Conservation (phyloP, 2,888 invertebrate genomes). For the Oligia fasciuncula region DNA sequence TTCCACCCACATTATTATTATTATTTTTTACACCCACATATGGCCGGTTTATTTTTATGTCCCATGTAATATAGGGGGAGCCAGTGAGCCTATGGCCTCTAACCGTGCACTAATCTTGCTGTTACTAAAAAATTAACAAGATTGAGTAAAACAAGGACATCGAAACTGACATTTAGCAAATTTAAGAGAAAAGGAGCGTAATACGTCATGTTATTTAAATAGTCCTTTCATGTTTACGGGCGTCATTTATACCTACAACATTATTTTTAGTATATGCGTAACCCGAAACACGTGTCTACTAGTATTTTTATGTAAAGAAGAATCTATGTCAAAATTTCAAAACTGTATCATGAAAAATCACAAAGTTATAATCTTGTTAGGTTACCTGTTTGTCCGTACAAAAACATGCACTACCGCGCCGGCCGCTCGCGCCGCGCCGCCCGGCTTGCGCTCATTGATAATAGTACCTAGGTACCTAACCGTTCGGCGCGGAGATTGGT, state of each 20-base stretch:
- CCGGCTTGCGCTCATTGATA: no score
- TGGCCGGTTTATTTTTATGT: neutral
- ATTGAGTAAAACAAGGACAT: neutral
- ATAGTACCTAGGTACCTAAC: no score
- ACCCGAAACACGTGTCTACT: no score
- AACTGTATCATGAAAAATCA: no score
- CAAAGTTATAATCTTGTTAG: no score
- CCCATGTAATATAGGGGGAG: neutral
- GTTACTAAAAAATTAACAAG: neutral
- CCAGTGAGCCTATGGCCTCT: neutral
- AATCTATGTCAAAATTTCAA: no score
- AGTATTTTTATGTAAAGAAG: no score
- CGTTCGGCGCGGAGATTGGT: no score
- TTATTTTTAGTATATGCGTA: neutral
- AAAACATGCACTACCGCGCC: no score
- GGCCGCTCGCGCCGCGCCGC: no score
- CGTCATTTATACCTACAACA: neutral
- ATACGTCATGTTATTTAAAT: slow-evolving; percentile 8
- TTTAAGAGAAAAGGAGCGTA: neutral
- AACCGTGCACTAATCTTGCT: neutral
- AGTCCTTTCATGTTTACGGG: slow-evolving; percentile 9
- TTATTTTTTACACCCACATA: no score
- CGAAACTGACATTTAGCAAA: slow-evolving; percentile 2
- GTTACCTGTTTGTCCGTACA: no score
- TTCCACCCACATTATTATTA: neutral